Conservation (phyloP, 2,888 invertebrate species). For the Agriopis leucophaearia region DNA sequence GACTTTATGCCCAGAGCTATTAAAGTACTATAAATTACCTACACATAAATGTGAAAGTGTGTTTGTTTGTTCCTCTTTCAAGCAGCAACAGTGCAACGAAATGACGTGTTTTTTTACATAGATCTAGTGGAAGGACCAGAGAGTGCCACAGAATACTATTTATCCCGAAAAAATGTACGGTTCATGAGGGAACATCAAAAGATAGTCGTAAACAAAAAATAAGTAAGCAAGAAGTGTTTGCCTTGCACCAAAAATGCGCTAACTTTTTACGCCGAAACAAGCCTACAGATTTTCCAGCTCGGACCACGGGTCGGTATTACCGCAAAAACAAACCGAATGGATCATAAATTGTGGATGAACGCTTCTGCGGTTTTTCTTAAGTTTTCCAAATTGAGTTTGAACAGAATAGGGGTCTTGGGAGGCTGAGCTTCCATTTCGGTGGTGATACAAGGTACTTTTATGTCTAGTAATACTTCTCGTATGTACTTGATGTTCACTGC, state of each 20-base stretch:
- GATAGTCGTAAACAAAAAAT: not conserved
- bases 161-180: no score
- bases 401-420: constrained; percentile 43
- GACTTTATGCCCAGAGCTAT: no score
- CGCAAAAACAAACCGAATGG: constrained; percentile 73
- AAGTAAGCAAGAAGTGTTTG: constrained; percentile 3
- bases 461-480: constrained; percentile 3
- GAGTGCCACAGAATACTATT: no score
- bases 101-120: no score
- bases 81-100: no score
- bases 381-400: constrained; percentile 73
- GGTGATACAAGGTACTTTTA: constrained; percentile 15
- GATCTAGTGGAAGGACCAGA: no score
- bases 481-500: constrained; percentile 5
- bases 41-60: no score
- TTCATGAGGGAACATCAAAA: no score
- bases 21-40: no score
- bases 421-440: constrained; percentile 33
- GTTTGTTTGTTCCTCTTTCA: no score
- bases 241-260: constrained; percentile 34
- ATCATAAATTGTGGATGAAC: constrained; percentile 72
- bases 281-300: constrained; percentile 69
- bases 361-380: constrained; percentile 65
- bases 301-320: constrained; percentile 64
- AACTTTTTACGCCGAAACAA: constrained; percentile 68